A percentile compares a stretch with the other conserved stretches of the same genome.
Evolutionary conservation across 2,797 vertebrate genomes (phyloP).

Genomic region (Sebastes itinus): DNA sequence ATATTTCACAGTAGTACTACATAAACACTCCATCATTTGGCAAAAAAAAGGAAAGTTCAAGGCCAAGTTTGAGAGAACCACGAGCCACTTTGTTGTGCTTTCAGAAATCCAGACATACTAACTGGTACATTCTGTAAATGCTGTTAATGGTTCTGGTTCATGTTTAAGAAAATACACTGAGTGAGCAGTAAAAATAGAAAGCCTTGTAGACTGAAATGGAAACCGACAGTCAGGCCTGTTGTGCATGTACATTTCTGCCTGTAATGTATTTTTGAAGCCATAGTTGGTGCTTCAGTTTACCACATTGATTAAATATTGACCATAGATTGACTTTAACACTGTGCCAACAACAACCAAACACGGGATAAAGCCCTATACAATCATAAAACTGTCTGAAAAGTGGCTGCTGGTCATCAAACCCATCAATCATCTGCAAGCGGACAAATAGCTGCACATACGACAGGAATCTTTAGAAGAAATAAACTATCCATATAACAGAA

Average conservation of each 20-base stretch:
- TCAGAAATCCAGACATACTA: not conserved
- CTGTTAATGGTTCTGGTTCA: not conserved
- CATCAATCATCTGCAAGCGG: not conserved
- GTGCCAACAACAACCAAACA: not conserved
- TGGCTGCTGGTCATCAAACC: not conserved
- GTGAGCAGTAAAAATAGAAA: not conserved
- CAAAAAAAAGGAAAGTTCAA: not conserved
- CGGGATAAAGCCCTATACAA: not conserved
- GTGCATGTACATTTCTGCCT: not conserved
- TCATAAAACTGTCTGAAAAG: not conserved
- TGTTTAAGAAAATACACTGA: not conserved
- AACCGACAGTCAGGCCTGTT: not conserved
- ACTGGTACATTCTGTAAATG: not conserved
- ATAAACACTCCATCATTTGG: not conserved
- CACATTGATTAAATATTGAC: not conserved
- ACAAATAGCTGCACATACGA: not conserved
- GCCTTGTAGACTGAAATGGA: no score
- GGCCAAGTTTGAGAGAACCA: not conserved
- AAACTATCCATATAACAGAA: not conserved
- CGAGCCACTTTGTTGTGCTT: slow-evolving; percentile 28
- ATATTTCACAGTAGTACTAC: slow-evolving; percentile 3
- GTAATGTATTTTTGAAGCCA: not conserved
- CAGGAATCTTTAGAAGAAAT: not conserved
- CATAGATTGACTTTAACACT: not conserved
- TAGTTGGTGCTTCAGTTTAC: not conserved